These are phyloP conservation scores for Synergus gifuensis DNA, from an alignment of 2,888 invertebrate species.

Conservation along the genomic window DNA sequence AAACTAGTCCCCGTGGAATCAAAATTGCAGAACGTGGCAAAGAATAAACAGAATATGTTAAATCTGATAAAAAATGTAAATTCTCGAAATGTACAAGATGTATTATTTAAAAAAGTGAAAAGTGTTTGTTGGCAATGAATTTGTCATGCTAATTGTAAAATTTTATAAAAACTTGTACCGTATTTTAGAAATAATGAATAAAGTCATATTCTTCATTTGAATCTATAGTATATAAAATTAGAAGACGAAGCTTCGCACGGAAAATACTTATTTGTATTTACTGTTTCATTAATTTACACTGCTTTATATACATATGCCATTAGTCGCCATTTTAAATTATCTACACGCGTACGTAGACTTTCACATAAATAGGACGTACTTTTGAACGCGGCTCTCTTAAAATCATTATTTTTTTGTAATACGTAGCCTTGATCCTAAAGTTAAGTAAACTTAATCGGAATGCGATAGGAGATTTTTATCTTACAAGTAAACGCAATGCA, in stretches of 20 bases:
- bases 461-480: constrained; percentile 61
- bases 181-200: background rate
- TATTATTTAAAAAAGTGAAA: background rate
- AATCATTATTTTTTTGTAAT: constrained; percentile 40
- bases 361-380: constrained; percentile 28
- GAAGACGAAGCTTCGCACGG: constrained; percentile 59
- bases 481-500: constrained; percentile 57
- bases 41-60: constrained; percentile 3
- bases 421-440: constrained; percentile 53
- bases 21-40: constrained; percentile 35
- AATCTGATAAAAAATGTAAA: constrained; percentile 16
- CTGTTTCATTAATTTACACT: constrained; percentile 69
- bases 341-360: constrained; percentile 33
- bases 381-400: background rate
- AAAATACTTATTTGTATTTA: constrained; percentile 76
- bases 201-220: background rate
- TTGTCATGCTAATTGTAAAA: background rate
- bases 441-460: constrained; percentile 64
- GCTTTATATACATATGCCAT: constrained; percentile 65
- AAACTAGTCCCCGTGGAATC: constrained; percentile 40
- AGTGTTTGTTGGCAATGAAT: background rate
- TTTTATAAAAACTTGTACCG: background rate
- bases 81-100: background rate
- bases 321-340: constrained; percentile 17
- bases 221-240: background rate